Evolutionary conservation across 1,140 invertebrate species (phyloP).

Genomic region (Samia ricini): DNA sequence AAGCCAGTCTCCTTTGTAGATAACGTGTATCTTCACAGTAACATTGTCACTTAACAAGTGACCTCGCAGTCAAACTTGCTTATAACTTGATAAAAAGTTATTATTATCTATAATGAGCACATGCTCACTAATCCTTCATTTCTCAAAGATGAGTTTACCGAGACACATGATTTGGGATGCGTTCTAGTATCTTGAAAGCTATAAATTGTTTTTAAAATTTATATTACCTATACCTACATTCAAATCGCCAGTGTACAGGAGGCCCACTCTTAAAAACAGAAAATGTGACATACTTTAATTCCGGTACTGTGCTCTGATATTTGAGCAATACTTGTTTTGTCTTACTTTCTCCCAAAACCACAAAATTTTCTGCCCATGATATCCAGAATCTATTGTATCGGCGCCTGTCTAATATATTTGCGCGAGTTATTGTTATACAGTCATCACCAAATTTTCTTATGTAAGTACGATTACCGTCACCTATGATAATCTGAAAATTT

Average conservation of each 20-base stretch:
- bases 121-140: too few species aligned
- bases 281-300: conserved; percentile 37
- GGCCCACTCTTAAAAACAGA: conserved; percentile 6
- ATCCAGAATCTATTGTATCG: conserved; percentile 88
- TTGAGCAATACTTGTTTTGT: conserved; percentile 20
- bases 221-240: conserved; percentile 31
- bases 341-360: conserved; percentile 20
- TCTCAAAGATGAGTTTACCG: too few species aligned
- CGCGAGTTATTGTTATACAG: conserved; percentile 46
- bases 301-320: conserved; percentile 10
- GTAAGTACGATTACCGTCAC: not conserved
- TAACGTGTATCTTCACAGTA: too few species aligned
- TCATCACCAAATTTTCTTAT: not conserved
- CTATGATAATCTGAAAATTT: not conserved
- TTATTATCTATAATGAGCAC: too few species aligned
- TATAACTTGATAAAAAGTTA: too few species aligned
- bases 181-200: too few species aligned
- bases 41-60: too few species aligned
- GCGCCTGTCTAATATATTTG: conserved; percentile 78
- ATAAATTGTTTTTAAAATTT: not conserved
- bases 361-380: conserved; percentile 80
- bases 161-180: too few species aligned
- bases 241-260: conserved; percentile 39
- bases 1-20: too few species aligned
- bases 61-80: too few species aligned